Evolutionary conservation across 2,797 vertebrate genomes (phyloP), one percentile per base, ranked within the genome.

Genomic region (Arnoldichthys spilopterus): DNA sequence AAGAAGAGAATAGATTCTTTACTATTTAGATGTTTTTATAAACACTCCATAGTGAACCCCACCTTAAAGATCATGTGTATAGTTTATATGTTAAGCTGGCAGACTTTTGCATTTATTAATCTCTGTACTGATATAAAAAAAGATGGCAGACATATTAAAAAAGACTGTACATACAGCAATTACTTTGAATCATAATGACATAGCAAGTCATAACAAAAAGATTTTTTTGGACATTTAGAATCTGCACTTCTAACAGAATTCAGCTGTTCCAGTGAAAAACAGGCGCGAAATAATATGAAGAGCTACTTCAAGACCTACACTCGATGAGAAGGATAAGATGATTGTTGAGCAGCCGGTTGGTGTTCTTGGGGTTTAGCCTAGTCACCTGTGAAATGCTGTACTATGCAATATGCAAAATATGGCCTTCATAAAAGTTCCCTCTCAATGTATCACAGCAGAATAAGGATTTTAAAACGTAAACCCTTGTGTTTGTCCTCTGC

Each of bases 381-480:
- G 43, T 69, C 43, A 54, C 49, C 68, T 34, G 2, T 13, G 30
- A 71, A 45, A 1, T 34, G 13, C 28, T 71, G 49, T 28, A 22
- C 47, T 53, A 11, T 53, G 22, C 47, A n/a, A 24, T 37, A 71
- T 54, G 68, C 68, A 54, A 34, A 32, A 13, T 30, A 49, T 34
- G 47, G 30, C 68, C 68, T 71, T 22, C 30, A 32, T 20, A 69
- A 28, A 62, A 45, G 76, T 18, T 18, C 22, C 30, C n/a, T 53
- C 16, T 71, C 45, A 1, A 32, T 66, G 56, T 56, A 72, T 73
- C 37, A 66, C 34, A 78, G 69, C 5, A 56, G 32, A 22, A 18
- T 22, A 37, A 49, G 15, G 18, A 51, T 12, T 59, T 47, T n/a
- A 47, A 32, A 71, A 62, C 62, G 26, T 49, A n/a, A 40, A 54